Evolutionary conservation across 2,888 invertebrate genomes (phyloP).

Genomic region (Cosmopolites sordidus): DNA sequence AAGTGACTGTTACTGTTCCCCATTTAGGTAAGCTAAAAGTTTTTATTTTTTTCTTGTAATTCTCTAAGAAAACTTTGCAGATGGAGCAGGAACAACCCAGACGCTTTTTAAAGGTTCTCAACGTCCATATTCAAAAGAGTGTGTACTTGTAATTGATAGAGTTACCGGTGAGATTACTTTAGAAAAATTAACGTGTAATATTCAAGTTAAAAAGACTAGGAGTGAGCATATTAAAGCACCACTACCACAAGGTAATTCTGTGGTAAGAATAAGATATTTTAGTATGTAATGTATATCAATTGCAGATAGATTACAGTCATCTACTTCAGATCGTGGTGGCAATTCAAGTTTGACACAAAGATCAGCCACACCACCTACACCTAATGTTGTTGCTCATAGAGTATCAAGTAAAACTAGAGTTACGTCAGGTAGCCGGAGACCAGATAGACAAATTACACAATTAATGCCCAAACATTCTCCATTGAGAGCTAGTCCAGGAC

Average conservation of each 20-base stretch:
- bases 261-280: too few species aligned
- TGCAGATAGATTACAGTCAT: slow-evolving; percentile 25
- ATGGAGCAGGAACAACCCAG: slow-evolving; percentile 85
- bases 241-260: slow-evolving; percentile 36
- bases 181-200: slow-evolving; percentile 86
- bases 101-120: slow-evolving; percentile 95
- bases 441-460: slow-evolving; percentile 47
- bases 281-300: not conserved
- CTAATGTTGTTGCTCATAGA: slow-evolving; percentile 37
- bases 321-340: slow-evolving; percentile 29
- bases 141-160: slow-evolving; percentile 90
- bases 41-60: slow-evolving; percentile 2
- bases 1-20: slow-evolving; percentile 90
- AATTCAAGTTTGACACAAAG: slow-evolving; percentile 29
- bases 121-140: slow-evolving; percentile 88
- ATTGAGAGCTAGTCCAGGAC: slow-evolving; percentile 55
- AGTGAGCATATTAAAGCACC: slow-evolving; percentile 48
- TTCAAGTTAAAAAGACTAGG: slow-evolving; percentile 90
- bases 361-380: slow-evolving; percentile 43
- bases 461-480: slow-evolving; percentile 57
- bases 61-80: too few species aligned
- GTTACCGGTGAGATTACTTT: slow-evolving; percentile 89
- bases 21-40: slow-evolving; percentile 72
- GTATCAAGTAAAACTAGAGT: slow-evolving; percentile 48
- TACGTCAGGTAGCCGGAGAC: slow-evolving; percentile 41